These are phyloP conservation scores for Bergia sp. DNA, from an alignment of 92 coral and sea anemone genomes.

Conservation along the genomic window DNA sequence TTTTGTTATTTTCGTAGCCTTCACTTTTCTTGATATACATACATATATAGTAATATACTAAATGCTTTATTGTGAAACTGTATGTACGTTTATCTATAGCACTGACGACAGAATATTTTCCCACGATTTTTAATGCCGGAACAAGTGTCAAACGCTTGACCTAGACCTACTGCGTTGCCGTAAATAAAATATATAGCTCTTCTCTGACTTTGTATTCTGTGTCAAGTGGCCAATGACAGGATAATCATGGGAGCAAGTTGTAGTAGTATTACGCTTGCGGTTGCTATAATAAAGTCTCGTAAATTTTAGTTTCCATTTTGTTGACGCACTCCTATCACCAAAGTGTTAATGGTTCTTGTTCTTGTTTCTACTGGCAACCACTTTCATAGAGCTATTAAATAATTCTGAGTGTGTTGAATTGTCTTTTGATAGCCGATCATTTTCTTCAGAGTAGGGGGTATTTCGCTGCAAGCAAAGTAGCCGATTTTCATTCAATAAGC, in stretches of 20 bases:
- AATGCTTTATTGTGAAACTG: no score
- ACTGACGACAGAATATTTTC: not conserved
- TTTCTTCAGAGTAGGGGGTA: slow-evolving; percentile 14
- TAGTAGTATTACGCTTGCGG: not conserved
- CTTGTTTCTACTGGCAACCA: not conserved
- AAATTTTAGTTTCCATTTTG: not conserved
- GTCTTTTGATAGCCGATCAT: not conserved
- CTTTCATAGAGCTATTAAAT: not conserved
- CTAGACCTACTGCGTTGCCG: not conserved
- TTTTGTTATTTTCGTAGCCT: not conserved
- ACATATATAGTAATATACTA: no score
- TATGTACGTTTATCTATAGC: not conserved
- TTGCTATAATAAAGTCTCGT: not conserved
- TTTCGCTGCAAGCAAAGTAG: slow-evolving; percentile 13
- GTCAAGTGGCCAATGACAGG: not conserved
- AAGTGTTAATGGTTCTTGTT: not conserved
- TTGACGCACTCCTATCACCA: not conserved
- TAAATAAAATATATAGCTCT: not conserved
- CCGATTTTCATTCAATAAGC: not conserved
- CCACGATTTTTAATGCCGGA: not conserved
- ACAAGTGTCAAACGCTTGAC: not conserved
- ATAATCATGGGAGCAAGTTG: no score
- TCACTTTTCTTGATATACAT: no score
- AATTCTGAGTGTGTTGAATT: not conserved
- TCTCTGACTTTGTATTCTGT: not conserved